phyloP scores from a whole-genome alignment of 1,140 invertebrate species.

The Bacillus rossius region DNA sequence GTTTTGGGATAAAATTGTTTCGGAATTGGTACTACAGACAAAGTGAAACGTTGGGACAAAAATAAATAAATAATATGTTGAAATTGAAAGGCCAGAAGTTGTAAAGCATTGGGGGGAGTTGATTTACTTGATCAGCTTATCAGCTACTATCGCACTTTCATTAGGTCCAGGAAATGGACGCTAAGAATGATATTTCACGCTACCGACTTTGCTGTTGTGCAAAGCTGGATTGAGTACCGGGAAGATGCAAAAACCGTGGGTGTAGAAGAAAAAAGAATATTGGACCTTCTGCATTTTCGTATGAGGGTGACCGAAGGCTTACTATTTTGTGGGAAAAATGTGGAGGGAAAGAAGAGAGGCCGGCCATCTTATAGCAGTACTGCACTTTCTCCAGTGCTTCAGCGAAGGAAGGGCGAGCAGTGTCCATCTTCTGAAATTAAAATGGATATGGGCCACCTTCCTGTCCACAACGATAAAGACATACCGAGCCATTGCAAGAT shows the following conservation, averaged over 20 bases:
- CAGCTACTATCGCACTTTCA: slow-evolving; percentile 27
- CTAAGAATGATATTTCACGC: slow-evolving; percentile 30
- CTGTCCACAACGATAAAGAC: slow-evolving; percentile 6
- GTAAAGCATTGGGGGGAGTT: slow-evolving; percentile 38
- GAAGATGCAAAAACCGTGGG: slow-evolving; percentile 11
- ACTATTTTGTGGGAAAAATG: neutral
- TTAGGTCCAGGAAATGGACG: slow-evolving; percentile 34
- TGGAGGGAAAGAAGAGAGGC: slow-evolving; percentile 1
- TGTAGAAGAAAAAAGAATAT: slow-evolving; percentile 2
- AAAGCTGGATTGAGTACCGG: slow-evolving; percentile 32
- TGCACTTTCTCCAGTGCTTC: slow-evolving; percentile 35
- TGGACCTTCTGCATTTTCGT: slow-evolving; percentile 14
- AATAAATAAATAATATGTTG: slow-evolving; percentile 29
- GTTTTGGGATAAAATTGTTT: slow-evolving; percentile 40
- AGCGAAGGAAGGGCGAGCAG: neutral
- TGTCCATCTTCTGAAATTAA: neutral
- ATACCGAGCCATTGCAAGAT: slow-evolving; percentile 9
- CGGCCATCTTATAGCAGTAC: slow-evolving; percentile 31
- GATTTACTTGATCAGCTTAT: slow-evolving; percentile 35
- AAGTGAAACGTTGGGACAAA: slow-evolving; percentile 34
- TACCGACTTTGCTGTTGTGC: slow-evolving; percentile 26
- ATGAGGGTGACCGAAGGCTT: slow-evolving; percentile 13
- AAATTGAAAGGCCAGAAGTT: slow-evolving; percentile 34
- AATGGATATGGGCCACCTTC: slow-evolving; percentile 11
- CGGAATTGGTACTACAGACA: slow-evolving; percentile 36